Percentiles rank a stretch among this genome's conserved stretches.
Conservation (phyloP, 2,113 vertebrate species). For the Ciconia boyciana region DNA sequence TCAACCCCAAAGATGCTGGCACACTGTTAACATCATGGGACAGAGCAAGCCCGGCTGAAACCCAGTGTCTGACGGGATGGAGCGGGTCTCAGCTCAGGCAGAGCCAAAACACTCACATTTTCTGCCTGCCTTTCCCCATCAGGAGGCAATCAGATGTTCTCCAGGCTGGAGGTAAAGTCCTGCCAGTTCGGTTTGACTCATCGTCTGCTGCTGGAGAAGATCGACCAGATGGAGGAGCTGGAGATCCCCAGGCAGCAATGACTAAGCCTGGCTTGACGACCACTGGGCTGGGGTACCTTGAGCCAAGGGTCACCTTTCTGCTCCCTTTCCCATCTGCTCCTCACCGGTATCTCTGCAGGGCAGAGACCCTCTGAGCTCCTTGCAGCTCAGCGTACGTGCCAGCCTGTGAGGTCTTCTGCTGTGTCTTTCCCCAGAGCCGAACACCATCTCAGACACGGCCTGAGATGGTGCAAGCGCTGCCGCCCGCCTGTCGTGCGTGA, state of each 20-base stretch:
- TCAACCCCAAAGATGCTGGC: not conserved
- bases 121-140: not conserved
- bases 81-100: not conserved
- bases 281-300: not conserved
- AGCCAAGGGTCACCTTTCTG: not conserved
- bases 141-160: not conserved
- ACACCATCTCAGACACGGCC: not conserved
- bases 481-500: fast-evolving
- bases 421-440: not conserved
- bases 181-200: conserved; percentile 11
- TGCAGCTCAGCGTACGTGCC: fast-evolving
- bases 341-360: not conserved
- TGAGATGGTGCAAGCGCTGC: not conserved
- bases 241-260: not conserved
- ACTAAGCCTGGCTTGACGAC: not conserved
- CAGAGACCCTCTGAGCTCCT: not conserved
- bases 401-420: not conserved
- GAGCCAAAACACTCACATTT: not conserved
- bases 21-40: fast-evolving
- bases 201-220: not conserved
- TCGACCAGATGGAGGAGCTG: not conserved
- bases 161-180: not conserved
- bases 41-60: fast-evolving
- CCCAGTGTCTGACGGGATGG: not conserved
- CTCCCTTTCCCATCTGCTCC: not conserved